Percentiles rank a stretch among this genome's conserved stretches.
Conservation (phyloP, 2,888 invertebrate species). For the Oscheius sp. region DNA sequence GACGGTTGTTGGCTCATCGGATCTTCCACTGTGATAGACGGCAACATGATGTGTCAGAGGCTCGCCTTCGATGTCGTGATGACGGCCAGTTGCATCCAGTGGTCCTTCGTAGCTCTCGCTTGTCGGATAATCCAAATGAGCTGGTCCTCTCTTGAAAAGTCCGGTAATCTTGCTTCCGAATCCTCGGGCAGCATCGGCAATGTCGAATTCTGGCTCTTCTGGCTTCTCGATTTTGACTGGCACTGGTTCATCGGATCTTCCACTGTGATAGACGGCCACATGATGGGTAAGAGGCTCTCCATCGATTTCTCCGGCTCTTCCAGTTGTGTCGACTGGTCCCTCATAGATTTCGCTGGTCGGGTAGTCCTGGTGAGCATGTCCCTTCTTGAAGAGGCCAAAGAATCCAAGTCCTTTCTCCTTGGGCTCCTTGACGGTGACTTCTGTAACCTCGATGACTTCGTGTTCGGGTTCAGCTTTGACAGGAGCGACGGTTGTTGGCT, state of each 20-base stretch:
- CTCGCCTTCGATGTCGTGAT: constrained; percentile 16
- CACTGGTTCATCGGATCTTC: constrained; percentile 28
- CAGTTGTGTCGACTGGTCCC: constrained; percentile 45
- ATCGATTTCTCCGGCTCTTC: constrained; percentile 38
- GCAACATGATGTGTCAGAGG: constrained; percentile 15
- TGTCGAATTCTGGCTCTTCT: constrained; percentile 12
- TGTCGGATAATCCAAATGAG: constrained; percentile 57
- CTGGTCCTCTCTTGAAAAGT: constrained; percentile 52
- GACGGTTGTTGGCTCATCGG: constrained; percentile 1
- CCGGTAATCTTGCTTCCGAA: constrained; percentile 47
- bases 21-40: constrained; percentile 11
- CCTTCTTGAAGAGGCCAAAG: constrained; percentile 52
- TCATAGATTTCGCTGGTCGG: constrained; percentile 50
- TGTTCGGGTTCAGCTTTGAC: constrained; percentile 14
- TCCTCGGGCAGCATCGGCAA: constrained; percentile 18
- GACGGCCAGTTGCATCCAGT: constrained; percentile 39
- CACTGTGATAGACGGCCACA: constrained; percentile 37
- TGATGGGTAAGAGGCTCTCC: constrained; percentile 41
- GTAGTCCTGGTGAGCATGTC: constrained; percentile 56
- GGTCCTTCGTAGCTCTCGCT: constrained; percentile 43
- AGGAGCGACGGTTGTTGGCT: constrained; percentile 2
- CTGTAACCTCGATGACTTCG: constrained; percentile 1
- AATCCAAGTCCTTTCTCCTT: constrained; percentile 43
- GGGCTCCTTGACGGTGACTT: not conserved
- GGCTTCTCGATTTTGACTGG: not conserved